Base-by-base conservation (phyloP, 1,140 invertebrate species). In the Mylabris phalerata region DNA sequence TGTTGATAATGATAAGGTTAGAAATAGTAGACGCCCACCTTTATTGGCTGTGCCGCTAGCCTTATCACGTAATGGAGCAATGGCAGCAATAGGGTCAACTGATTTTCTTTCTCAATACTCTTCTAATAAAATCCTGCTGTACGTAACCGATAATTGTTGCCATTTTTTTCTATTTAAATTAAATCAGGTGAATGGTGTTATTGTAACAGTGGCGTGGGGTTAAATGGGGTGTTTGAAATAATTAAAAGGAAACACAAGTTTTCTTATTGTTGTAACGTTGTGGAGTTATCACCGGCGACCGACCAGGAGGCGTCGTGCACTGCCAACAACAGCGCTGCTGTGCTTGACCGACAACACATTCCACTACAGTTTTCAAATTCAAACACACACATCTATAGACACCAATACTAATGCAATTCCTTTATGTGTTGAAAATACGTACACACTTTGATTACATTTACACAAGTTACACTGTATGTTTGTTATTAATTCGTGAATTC, bases 21-120 rank as follows among this genome's bases (percentile, higher is more conserved):
- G 32, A 5, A 19, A 32, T 32, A 51, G 44, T 42, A 52, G 44
- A 65, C 57, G 67, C 71, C 71, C 71, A 74, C 74, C 73, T 75
- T 75, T 65, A 63, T 66, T 67, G 71, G 70, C 70, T 70, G 64
- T 70, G 67, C 70, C 67, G 72, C 66, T 67, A 63, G 67, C 67
- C 65, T 66, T 70, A 67, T 69, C 64, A 62, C 65, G 62, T 66
- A 60, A 61, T 55, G 67, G 65, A 67, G 67, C 68, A 68, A 71
- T 71, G 67, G 66, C 66, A 66, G 41, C 9, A 42, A 67, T 59
- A 70, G 65, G 72, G 77, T 78, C 77, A 78, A 77, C 77, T 79
- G 71, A 73, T 73, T 76, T 76, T 78, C 74, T 78, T 77, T 70
- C 75, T 78, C 32, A 7, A 5, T 55, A 76, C 72, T 62, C 75